Percentiles rank a stretch among this genome's conserved stretches.
Conservation (phyloP, 2,113 vertebrate species). For the Ptilorrhoa leucosticta region DNA sequence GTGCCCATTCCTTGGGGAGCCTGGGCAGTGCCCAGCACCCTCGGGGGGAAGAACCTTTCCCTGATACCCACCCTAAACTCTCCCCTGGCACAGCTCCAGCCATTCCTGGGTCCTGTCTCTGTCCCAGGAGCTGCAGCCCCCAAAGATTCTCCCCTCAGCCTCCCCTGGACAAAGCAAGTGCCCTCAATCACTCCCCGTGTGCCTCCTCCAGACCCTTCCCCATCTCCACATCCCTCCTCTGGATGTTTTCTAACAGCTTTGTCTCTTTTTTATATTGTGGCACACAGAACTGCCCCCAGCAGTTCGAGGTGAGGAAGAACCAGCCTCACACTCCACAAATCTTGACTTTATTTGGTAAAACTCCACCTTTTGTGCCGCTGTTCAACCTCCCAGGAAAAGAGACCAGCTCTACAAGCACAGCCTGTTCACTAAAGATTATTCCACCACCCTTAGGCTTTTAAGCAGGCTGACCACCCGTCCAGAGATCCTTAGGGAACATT, state of each 20-base stretch:
- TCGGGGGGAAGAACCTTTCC: not conserved
- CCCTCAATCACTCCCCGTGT: not conserved
- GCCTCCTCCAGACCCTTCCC: not conserved
- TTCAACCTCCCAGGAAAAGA: not conserved
- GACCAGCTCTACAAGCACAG: not conserved
- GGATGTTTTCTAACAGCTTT: not conserved
- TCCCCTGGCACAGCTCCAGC: not conserved
- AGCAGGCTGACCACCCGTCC: not conserved
- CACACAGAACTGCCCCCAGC: not conserved
- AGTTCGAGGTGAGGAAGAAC: accelerated
- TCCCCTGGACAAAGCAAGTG: not conserved
- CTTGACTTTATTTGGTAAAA: not conserved
- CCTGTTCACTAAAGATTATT: not conserved
- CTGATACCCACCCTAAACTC: not conserved
- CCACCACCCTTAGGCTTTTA: not conserved
- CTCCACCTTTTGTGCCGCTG: not conserved
- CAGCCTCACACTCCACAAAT: not conserved
- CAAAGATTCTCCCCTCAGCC: not conserved
- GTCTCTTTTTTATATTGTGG: not conserved
- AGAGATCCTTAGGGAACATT: not conserved
- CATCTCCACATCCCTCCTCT: not conserved
- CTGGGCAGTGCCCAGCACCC: not conserved
- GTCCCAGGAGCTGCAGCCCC: not conserved
- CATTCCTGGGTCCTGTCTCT: not conserved
- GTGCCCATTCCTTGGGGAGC: not conserved